These are phyloP conservation scores for Etheostoma nigrum DNA, from an alignment of 2,797 vertebrate genomes.

Conservation along the genomic window DNA sequence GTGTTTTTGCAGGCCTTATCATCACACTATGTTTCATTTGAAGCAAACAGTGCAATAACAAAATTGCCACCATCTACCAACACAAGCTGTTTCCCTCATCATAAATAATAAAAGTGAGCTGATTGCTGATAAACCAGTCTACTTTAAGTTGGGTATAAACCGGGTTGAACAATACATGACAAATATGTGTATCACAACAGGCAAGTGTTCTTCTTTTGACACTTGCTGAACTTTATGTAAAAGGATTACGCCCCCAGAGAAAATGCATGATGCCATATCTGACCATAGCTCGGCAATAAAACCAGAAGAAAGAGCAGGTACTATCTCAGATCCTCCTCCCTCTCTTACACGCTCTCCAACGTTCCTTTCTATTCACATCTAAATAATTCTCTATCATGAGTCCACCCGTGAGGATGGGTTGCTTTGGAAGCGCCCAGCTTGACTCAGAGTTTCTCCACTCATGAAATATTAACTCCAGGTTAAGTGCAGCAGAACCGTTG, in stretches of 20 bases:
- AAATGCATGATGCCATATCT: constrained; percentile 68
- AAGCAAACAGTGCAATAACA: constrained; percentile 13
- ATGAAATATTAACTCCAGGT: constrained; percentile 77
- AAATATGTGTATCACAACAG: constrained; percentile 6
- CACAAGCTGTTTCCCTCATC: constrained; percentile 28
- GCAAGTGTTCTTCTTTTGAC: constrained; percentile 46
- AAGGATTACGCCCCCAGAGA: constrained; percentile 41
- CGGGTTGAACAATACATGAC: constrained; percentile 4
- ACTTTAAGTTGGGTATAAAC: constrained; percentile 14
- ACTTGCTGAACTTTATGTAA: constrained; percentile 35
- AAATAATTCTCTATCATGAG: constrained; percentile 80
- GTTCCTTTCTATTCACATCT: constrained; percentile 61
- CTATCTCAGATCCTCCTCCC: constrained; percentile 25
- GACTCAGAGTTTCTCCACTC: constrained; percentile 59
- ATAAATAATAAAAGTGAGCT: constrained; percentile 38
- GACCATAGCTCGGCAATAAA: constrained; percentile 59
- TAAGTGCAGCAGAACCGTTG: constrained; percentile 59
- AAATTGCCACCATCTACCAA: constrained; percentile 35
- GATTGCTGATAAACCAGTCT: constrained; percentile 15
- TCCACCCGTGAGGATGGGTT: constrained; percentile 54
- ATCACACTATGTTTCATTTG: constrained; percentile 22
- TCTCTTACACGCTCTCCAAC: constrained; percentile 11
- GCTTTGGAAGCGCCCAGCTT: constrained; percentile 51
- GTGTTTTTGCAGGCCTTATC: constrained; percentile 48
- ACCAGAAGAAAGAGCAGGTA: constrained; percentile 36